A percentile compares a stretch with the other conserved stretches of the same genome.
Conservation (phyloP, 2,113 vertebrate species). For the Pyxicephalus adspersus region DNA sequence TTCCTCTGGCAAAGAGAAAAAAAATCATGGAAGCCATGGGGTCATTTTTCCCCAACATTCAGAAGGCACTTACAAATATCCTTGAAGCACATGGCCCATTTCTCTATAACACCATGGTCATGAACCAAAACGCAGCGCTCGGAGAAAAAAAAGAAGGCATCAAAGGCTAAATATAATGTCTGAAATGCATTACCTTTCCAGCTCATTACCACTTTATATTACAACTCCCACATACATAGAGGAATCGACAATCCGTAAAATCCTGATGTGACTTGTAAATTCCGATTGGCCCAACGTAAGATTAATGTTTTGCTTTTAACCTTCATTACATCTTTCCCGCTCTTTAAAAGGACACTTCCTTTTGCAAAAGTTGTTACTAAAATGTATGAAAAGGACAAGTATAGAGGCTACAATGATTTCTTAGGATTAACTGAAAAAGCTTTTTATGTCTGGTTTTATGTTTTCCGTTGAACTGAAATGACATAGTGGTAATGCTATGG, state of each 20-base stretch:
- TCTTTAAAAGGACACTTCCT: conserved; percentile 46
- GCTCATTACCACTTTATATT: conserved; percentile 57
- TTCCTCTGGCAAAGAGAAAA: conserved; percentile 22
- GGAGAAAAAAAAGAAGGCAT: conserved; percentile 37
- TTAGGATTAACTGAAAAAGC: not conserved
- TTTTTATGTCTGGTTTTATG: too few species aligned
- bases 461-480: too few species aligned
- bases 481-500: too few species aligned
- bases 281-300: conserved; percentile 50
- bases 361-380: conserved; percentile 13
- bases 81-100: conserved; percentile 50
- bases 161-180: conserved; percentile 55
- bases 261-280: conserved; percentile 50
- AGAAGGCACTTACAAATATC: conserved; percentile 55
- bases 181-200: conserved; percentile 57
- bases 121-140: conserved; percentile 35
- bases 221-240: conserved; percentile 54
- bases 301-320: conserved; percentile 56
- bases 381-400: not conserved
- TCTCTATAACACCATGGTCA: conserved; percentile 49
- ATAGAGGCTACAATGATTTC: not conserved
- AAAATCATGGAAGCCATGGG: conserved; percentile 22
- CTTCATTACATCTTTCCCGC: conserved; percentile 43
- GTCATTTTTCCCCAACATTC: conserved; percentile 39
- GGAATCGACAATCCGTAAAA: conserved; percentile 53